Conservation (phyloP, 1,140 invertebrate genomes). For the Tetragnatha versicolor region DNA sequence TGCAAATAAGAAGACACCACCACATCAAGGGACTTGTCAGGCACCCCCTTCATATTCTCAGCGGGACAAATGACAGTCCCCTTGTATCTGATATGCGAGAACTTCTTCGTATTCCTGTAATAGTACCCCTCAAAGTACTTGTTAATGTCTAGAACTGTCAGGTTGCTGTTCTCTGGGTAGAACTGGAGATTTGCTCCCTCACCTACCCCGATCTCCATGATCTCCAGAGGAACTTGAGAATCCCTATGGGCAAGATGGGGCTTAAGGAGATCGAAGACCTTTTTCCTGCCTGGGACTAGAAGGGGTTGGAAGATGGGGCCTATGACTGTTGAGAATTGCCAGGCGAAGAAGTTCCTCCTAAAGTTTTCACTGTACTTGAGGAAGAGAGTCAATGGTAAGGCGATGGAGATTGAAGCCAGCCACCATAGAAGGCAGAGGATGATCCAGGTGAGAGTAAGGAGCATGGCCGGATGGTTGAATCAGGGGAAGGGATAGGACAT, state of each 20-base stretch:
- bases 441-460: neutral
- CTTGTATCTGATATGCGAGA: slow-evolving; percentile 10
- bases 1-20: slow-evolving; percentile 62
- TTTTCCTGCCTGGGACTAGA: neutral
- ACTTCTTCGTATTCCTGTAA: slow-evolving; percentile 1
- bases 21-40: slow-evolving; percentile 61
- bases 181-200: slow-evolving; percentile 38
- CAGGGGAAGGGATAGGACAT: neutral
- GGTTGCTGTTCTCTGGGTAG: slow-evolving; percentile 34
- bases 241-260: neutral
- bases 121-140: slow-evolving; percentile 1
- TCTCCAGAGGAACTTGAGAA: neutral
- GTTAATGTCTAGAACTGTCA: slow-evolving; percentile 28
- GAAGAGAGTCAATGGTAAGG: neutral
- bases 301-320: neutral
- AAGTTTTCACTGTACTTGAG: neutral
- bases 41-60: slow-evolving; percentile 61
- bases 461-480: neutral
- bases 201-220: slow-evolving; percentile 55
- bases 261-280: slow-evolving; percentile 17
- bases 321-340: neutral
- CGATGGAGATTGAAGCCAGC: neutral
- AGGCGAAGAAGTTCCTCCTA: neutral
- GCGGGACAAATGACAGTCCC: slow-evolving; percentile 46
- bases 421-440: neutral